phyloP scores from a whole-genome alignment of 2,797 vertebrate species.

The Cynopterus sphinx region DNA sequence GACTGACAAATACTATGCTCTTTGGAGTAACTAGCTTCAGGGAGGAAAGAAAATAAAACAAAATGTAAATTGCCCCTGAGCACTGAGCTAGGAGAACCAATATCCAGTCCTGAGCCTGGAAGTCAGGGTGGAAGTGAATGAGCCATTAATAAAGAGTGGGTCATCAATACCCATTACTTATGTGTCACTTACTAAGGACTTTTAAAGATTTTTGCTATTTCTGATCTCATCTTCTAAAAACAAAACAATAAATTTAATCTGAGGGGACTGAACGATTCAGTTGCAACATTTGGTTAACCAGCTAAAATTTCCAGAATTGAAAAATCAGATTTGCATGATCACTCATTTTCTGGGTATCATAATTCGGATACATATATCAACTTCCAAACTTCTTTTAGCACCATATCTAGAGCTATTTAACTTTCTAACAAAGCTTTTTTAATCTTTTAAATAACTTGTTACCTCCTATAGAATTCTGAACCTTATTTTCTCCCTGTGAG shows the following conservation, averaged over 20 bases:
- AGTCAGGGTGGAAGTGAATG: background rate
- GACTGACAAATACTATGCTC: background rate
- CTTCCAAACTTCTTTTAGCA: background rate
- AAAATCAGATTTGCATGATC: slow-evolving; percentile 37
- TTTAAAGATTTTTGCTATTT: background rate
- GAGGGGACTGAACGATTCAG: background rate
- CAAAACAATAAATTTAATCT: background rate
- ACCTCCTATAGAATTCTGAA: background rate
- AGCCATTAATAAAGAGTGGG: background rate
- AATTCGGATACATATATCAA: background rate
- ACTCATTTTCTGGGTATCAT: slow-evolving; percentile 22
- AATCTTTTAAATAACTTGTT: background rate
- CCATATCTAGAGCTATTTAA: background rate
- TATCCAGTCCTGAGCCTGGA: background rate
- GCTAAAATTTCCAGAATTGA: slow-evolving; percentile 24
- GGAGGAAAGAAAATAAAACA: background rate
- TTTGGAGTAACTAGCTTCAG: background rate
- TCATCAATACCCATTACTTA: background rate
- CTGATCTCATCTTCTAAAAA: background rate
- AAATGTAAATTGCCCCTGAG: background rate
- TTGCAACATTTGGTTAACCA: background rate
- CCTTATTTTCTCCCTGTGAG: background rate
- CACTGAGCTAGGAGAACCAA: background rate
- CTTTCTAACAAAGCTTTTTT: slow-evolving; percentile 31
- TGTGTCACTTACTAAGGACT: background rate